Percentiles rank a stretch among this genome's conserved stretches.
These are phyloP conservation scores for Rhyacichthys aspro DNA, from an alignment of 2,797 vertebrate species.

Conservation along the genomic window DNA sequence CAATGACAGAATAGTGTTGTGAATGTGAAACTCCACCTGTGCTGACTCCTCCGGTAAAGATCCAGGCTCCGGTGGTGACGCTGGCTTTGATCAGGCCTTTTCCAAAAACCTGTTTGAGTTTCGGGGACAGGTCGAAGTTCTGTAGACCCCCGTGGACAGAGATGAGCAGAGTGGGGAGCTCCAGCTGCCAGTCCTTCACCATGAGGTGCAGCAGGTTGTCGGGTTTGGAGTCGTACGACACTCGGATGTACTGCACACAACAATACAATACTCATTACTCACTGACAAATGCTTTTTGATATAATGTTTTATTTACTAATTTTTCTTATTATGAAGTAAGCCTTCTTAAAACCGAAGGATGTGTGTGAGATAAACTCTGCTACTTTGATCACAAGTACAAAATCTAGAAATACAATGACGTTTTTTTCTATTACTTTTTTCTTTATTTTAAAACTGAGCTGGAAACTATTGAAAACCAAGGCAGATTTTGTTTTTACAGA, in stretches of 20 bases:
- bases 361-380: too few relatives aligned
- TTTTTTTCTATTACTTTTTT: too few relatives aligned
- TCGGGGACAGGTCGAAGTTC: conserved; percentile 98
- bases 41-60: conserved; percentile 98
- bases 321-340: too few relatives aligned
- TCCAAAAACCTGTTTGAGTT: conserved; percentile 98
- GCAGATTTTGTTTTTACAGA: too few relatives aligned
- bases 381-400: too few relatives aligned
- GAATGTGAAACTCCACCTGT: conserved; percentile 82
- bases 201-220: conserved; percentile 97
- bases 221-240: conserved; percentile 97
- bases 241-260: conserved; percentile 90
- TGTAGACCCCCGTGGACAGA: conserved; percentile 97
- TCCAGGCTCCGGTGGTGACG: conserved; percentile 99
- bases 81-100: conserved; percentile 99
- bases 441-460: too few relatives aligned
- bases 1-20: not conserved
- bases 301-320: too few relatives aligned
- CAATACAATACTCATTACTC: not conserved
- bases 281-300: not conserved
- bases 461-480: too few relatives aligned
- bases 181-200: conserved; percentile 99
- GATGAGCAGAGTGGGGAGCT: conserved; percentile 97
- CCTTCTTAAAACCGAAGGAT: too few relatives aligned
- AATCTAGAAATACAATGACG: not conserved